Evolutionary conservation across 2,888 invertebrate genomes (phyloP), one percentile per base, ranked within the genome.

Genomic region (Agrochola lychnidis): DNA sequence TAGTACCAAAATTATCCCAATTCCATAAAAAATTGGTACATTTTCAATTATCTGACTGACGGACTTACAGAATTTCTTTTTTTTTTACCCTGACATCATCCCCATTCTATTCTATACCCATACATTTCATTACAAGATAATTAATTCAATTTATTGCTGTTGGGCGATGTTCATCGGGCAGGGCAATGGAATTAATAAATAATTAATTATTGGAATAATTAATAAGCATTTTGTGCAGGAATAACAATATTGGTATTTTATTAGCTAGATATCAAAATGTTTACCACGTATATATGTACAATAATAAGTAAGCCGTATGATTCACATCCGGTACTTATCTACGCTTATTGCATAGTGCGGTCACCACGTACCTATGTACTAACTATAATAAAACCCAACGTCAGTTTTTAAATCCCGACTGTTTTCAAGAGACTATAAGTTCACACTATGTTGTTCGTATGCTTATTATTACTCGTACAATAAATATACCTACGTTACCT

Each of bases 241-340:
- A 22, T 22, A 6, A 62, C 22, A 22, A 19, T 59, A 19, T 30
- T 36, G 12, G 5, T 61, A 61, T 19, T 36, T 36, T 36, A 61
- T 36, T 36, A 61, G 30, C 12, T 6, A 5, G 22, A 36, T 62
- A 62, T 12, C 16, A 57, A 30, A 57, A 57, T 57, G 7, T 0
- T 14, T 45, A 45, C 25, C 25, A 57, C 16, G 2, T 25, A 7
- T 25, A 42, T 10, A 4, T 10, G 14, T 45, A 62, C 14, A n/a
- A 45, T 30, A 62, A 16, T 12, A 36, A 36, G 19, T 48, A 36
- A 68, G 16, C 30, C 45, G 68, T 25, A 72, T 51, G 51, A 72
- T 70, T 51, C 70, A 72, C 51, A 51, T 72, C 71, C 70, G 4
- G 36, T 36, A 36, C 30, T 2, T n/a, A n/a, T n/a, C n/a, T 71